Percentiles rank a stretch among this genome's conserved stretches.
phyloP scores from a whole-genome alignment of 2,797 vertebrate species.

The Kryptolebias ocellatus region DNA sequence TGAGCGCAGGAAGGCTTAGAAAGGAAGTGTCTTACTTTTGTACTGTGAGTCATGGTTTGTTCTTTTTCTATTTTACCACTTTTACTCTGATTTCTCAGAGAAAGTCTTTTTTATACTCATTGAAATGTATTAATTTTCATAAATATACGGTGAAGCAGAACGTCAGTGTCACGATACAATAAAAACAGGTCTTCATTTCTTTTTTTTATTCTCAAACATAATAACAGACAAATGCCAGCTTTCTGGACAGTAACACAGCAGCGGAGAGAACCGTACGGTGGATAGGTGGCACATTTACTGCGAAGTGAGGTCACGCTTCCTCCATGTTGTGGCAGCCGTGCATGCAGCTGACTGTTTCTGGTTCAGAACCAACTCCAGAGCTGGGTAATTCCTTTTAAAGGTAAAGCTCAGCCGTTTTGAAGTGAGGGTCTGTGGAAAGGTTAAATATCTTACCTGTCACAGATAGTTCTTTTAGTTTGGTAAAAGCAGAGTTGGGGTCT shows the following conservation, averaged over 20 bases:
- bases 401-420: no score
- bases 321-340: neutral
- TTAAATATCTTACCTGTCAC: no score
- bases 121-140: neutral
- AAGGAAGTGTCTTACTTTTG: conserved; percentile 25
- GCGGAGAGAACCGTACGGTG: no score
- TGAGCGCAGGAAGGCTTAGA: conserved; percentile 32
- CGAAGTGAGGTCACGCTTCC: neutral
- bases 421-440: no score
- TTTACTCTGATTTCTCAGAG: neutral
- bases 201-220: neutral
- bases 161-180: neutral
- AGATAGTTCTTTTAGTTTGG: no score
- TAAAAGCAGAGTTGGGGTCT: no score
- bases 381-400: no score
- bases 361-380: no score
- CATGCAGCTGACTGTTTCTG: neutral
- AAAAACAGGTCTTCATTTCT: neutral
- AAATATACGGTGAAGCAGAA: conserved; percentile 4
- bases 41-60: conserved; percentile 29
- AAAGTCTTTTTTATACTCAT: neutral
- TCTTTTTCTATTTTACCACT: conserved; percentile 7
- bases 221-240: neutral
- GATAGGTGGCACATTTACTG: neutral
- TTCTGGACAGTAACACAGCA: neutral